Evolutionary conservation across 2,888 invertebrate genomes (phyloP).

Genomic region (Nephrotoma flavescens): DNA sequence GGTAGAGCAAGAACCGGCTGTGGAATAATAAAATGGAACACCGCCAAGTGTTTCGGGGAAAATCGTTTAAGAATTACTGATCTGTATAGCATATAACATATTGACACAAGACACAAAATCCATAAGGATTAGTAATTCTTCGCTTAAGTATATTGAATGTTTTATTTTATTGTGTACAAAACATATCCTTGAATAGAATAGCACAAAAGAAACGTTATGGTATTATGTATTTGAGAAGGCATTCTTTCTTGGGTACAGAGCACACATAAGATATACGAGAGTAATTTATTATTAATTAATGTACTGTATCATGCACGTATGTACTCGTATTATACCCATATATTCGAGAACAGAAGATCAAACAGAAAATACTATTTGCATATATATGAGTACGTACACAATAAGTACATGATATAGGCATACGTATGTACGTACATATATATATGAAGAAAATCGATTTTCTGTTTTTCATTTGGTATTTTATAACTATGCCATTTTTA

Average conservation of each 20-base stretch:
- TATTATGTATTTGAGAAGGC: background rate
- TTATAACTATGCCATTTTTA: background rate
- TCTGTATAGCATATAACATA: background rate
- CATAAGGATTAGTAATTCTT: background rate
- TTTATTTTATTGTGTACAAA: no score
- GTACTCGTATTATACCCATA: background rate
- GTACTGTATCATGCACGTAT: background rate
- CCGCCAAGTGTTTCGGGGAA: no score
- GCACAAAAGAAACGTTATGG: no score
- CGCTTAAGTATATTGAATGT: background rate
- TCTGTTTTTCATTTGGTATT: background rate
- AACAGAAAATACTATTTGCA: background rate
- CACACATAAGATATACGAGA: background rate
- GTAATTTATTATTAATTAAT: background rate
- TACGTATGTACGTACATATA: background rate
- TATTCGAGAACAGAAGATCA: background rate
- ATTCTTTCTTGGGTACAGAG: background rate
- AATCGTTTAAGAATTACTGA: background rate
- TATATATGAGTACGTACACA: background rate
- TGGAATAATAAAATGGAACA: no score
- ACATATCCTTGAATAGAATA: no score
- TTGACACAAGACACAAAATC: background rate
- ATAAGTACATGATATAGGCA: background rate
- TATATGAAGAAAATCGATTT: background rate
- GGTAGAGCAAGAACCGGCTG: no score